Conservation (phyloP, 1,140 invertebrate genomes). For the Drosophila equinoxialis region DNA sequence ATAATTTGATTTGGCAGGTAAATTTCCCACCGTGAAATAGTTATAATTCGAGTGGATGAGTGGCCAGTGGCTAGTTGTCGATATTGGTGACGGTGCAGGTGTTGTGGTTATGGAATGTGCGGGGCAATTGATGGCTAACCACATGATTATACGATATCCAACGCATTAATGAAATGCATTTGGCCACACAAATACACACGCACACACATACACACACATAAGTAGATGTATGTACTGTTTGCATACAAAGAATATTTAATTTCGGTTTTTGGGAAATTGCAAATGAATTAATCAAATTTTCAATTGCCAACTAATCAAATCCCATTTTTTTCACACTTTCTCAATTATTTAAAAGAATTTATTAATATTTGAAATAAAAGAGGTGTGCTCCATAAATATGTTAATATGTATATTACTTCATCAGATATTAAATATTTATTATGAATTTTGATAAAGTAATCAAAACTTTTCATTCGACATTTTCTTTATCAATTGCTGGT, state of each 20-base stretch:
- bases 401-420: too few relatives aligned
- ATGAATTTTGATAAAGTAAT: too few relatives aligned
- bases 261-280: constrained; percentile 37
- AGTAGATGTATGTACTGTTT: too few relatives aligned
- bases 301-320: constrained; percentile 22
- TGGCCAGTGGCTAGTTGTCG: constrained; percentile 17
- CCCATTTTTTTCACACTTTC: constrained; percentile 31
- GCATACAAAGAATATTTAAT: constrained; percentile 43
- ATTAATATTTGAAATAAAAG: neutral
- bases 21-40: constrained; percentile 12
- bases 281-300: constrained; percentile 31
- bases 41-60: constrained; percentile 21
- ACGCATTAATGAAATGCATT: constrained; percentile 56
- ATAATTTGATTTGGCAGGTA: constrained; percentile 28
- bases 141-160: constrained; percentile 49
- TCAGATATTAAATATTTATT: too few relatives aligned
- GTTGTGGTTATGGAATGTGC: constrained; percentile 1
- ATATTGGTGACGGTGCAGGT: neutral
- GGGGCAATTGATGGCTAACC: constrained; percentile 43
- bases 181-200: constrained; percentile 29
- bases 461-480: too few relatives aligned
- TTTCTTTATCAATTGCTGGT: neutral
- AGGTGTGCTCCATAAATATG: neutral
- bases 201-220: constrained; percentile 6
- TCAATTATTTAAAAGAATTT: constrained; percentile 29